Evolutionary conservation across 2,113 vertebrate species (phyloP).

Genomic region (Lagopus leucura): DNA sequence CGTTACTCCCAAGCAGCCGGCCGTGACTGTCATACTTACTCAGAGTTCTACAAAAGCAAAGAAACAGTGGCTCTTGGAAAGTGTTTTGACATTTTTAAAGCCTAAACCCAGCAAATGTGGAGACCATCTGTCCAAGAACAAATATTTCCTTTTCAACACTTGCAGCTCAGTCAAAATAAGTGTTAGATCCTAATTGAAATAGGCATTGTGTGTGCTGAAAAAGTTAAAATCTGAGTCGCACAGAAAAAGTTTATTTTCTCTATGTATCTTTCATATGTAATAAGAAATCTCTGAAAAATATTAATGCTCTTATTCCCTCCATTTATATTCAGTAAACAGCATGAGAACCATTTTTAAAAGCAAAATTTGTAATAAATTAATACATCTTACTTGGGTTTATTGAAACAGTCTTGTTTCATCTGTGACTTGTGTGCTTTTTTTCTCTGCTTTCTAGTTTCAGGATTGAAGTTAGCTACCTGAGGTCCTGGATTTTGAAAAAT

Average conservation of each 20-base stretch:
- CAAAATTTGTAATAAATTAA: neutral
- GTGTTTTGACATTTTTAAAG: neutral
- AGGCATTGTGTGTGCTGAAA: neutral
- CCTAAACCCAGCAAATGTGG: neutral
- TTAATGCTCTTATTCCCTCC: neutral
- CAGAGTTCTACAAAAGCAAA: slow-evolving; percentile 38
- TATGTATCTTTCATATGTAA: neutral
- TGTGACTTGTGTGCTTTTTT: slow-evolving; percentile 77
- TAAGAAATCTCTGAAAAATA: neutral
- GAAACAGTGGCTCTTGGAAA: neutral
- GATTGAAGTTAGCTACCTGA: slow-evolving; percentile 82
- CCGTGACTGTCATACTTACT: slow-evolving; percentile 78
- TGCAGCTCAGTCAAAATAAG: neutral
- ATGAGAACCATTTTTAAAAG: neutral
- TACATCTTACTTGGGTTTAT: slow-evolving; percentile 76
- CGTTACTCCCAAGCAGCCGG: slow-evolving; percentile 63
- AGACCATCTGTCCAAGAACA: neutral
- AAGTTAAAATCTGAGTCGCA: neutral
- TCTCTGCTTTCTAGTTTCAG: slow-evolving; percentile 77
- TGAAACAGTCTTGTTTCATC: slow-evolving; percentile 73
- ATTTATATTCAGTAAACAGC: neutral
- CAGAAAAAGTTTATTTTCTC: neutral
- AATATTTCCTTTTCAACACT: neutral
- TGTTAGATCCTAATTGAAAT: neutral
- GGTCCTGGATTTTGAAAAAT: slow-evolving; percentile 84